phyloP scores from a whole-genome alignment of 1,140 invertebrate genomes.

The Neomicropteryx cornuta region DNA sequence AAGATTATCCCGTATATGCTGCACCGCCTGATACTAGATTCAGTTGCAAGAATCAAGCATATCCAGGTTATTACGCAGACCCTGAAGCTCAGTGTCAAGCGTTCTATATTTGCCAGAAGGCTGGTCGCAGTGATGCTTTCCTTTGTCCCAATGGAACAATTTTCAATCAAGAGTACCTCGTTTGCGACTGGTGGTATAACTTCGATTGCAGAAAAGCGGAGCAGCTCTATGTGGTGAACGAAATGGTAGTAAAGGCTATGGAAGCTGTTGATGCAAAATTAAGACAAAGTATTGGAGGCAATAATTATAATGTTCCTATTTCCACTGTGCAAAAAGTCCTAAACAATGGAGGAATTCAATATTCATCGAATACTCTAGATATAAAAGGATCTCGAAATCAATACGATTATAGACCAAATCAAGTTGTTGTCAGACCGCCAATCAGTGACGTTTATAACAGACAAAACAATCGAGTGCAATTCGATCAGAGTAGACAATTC shows the following conservation, averaged over 20 bases:
- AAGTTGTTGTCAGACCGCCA: too few relatives aligned
- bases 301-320: constrained; percentile 8
- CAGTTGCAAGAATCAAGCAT: constrained; percentile 34
- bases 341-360: constrained; percentile 6
- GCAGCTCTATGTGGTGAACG: constrained; percentile 14
- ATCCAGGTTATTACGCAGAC: constrained; percentile 42
- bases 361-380: too few relatives aligned
- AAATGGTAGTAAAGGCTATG: constrained; percentile 11
- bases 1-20: constrained; percentile 47
- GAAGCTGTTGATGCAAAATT: constrained; percentile 12
- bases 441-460: too few relatives aligned
- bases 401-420: too few relatives aligned
- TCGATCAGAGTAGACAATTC: too few relatives aligned
- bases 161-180: constrained; percentile 43
- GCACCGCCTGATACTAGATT: constrained; percentile 47
- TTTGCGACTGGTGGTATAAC: constrained; percentile 47
- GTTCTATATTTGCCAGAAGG: constrained; percentile 41
- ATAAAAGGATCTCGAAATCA: too few relatives aligned
- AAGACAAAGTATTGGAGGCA: constrained; percentile 6
- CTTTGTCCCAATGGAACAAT: constrained; percentile 49
- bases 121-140: constrained; percentile 36
- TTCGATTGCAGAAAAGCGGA: constrained; percentile 33
- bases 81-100: constrained; percentile 37
- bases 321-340: too few relatives aligned
- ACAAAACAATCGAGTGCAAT: too few relatives aligned